Base-by-base conservation (phyloP, 2,888 invertebrate genomes). In the Protophormia terraenovae region DNA sequence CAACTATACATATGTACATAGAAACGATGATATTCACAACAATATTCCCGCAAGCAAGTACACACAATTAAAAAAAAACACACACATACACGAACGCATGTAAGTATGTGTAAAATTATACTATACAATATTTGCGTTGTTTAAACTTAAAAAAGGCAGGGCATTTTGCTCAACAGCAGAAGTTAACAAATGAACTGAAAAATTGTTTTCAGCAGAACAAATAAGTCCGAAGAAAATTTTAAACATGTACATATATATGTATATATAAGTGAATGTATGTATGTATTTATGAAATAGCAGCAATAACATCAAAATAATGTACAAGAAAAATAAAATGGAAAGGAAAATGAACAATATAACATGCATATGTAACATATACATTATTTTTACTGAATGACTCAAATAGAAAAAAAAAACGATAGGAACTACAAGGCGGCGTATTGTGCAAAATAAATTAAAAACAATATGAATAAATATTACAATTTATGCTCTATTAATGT, bases 181-280 rank as follows among this genome's bases (percentile, higher is more conserved):
- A 75, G 82, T 67, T 86, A 87, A 78, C 86, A 89, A 89, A 88
- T 88, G 87, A 88, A 87, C 84, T 89, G 88, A 86, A 87, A 87
- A 88, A 87, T 87, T 87, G 86, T 88, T 87, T 87, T 87, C 82
- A 77, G 80, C 64, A 62, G 67, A 72, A 64, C 69, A 69, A 82
- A 66, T 29, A 75, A 67, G 14, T 22, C 67, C 41, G n/a, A n/a
- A n/a, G n/a, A n/a, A n/a, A n/a, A 83, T 60, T 53, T 62, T 67
- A 69, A 82, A 50, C 19, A 4, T 16, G 1, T n/a, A 71, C 35
- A 66, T 35, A 66, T 38, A 50, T 47, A 14, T 29, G 12, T 35
- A 14, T 27, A 14, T 19, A 60, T 10, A 1, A 1, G 1, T 41
- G 4, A 3, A 24, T 16, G 0, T 41, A 14, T 16, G 3, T 8